Evolutionary conservation across 2,113 vertebrate species (phyloP).

Genomic region (Rana temporaria): DNA sequence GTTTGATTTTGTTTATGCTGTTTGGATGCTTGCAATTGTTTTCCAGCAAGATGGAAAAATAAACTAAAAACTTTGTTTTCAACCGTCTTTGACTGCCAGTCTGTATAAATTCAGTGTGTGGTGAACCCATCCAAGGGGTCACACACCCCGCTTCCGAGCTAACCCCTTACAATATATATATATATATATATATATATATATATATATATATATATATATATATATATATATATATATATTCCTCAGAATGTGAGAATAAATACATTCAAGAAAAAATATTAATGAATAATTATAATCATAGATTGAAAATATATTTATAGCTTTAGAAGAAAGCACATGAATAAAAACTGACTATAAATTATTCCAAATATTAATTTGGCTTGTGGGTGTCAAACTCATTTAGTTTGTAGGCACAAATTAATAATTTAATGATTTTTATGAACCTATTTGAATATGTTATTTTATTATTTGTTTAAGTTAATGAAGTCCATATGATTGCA

Average conservation of each 20-base stretch:
- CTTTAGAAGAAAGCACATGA: neutral
- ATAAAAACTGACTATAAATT: slow-evolving; percentile 13
- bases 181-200: too few relatives aligned
- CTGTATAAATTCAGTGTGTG: too few relatives aligned
- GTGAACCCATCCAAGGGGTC: too few relatives aligned
- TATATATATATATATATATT: too few relatives aligned
- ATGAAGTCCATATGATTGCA: neutral
- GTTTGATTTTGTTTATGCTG: too few relatives aligned
- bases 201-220: too few relatives aligned
- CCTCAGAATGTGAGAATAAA: neutral
- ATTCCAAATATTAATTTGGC: slow-evolving; percentile 20
- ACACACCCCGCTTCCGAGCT: too few relatives aligned
- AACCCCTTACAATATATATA: too few relatives aligned
- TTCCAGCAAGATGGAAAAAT: too few relatives aligned
- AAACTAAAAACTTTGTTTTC: too few relatives aligned
- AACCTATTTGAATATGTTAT: slow-evolving; percentile 2
- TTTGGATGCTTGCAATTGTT: too few relatives aligned
- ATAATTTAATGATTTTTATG: slow-evolving; percentile 15
- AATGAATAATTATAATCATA: neutral
- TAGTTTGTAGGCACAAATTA: slow-evolving; percentile 4
- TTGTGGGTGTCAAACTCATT: slow-evolving; percentile 19
- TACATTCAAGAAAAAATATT: neutral
- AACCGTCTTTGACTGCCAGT: too few relatives aligned
- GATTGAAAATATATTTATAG: neutral
- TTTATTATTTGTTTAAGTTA: neutral